phyloP scores from a whole-genome alignment of 2,797 vertebrate genomes.

The Takifugu ocellatus region DNA sequence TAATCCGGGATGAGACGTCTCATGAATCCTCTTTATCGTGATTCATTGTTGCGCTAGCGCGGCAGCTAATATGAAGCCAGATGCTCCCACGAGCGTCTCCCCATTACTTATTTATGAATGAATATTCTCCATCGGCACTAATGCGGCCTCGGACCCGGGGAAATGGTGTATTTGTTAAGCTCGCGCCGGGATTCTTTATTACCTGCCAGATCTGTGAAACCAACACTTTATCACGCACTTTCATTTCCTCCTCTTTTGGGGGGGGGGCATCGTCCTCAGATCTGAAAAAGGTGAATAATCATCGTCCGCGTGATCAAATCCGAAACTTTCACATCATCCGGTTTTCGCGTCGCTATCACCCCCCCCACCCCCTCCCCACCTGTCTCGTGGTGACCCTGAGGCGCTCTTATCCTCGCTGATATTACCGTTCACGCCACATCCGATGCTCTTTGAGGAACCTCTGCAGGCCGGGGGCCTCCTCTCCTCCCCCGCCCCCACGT shows the following conservation, averaged over 20 bases:
- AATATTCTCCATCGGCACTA: slow-evolving; percentile 65
- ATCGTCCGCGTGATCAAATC: not conserved
- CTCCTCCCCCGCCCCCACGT: slow-evolving; percentile 5
- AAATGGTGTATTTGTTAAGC: slow-evolving; percentile 60
- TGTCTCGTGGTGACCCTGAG: too few relatives aligned
- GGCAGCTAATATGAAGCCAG: slow-evolving; percentile 59
- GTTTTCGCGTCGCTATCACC: too few relatives aligned
- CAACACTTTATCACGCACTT: slow-evolving; percentile 45
- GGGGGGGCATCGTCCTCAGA: slow-evolving; percentile 10
- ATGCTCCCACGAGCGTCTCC: slow-evolving; percentile 66
- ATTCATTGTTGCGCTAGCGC: slow-evolving; percentile 59
- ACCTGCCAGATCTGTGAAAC: slow-evolving; percentile 58
- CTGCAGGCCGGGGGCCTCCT: too few relatives aligned
- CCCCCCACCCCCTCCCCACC: too few relatives aligned
- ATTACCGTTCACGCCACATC: too few relatives aligned
- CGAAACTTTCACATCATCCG: not conserved
- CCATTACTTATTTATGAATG: slow-evolving; percentile 75
- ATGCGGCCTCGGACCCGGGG: slow-evolving; percentile 60
- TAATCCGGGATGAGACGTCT: slow-evolving; percentile 34
- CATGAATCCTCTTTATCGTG: slow-evolving; percentile 67
- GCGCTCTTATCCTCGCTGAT: too few relatives aligned
- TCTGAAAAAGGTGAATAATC: not conserved
- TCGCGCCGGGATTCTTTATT: slow-evolving; percentile 63
- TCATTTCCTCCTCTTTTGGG: slow-evolving; percentile 39
- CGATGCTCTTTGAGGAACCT: too few relatives aligned